Conservation (phyloP, 1,140 invertebrate genomes). For the Ericerus pela region DNA sequence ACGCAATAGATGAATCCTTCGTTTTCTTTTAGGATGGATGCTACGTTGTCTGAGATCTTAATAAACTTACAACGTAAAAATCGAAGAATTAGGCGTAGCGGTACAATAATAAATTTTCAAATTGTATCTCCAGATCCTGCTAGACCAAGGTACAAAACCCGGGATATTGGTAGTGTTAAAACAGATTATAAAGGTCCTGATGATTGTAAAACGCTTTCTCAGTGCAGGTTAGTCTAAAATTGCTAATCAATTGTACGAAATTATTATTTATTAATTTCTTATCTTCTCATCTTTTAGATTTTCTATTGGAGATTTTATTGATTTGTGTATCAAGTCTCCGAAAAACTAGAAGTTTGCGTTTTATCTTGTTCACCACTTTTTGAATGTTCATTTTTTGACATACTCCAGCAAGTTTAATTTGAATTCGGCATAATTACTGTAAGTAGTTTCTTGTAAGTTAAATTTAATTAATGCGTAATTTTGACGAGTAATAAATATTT, state of each 20-base stretch:
- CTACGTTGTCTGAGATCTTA: background rate
- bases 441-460: too few relatives aligned
- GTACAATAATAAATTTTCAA: background rate
- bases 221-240: background rate
- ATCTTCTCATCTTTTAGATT: background rate
- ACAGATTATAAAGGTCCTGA: background rate
- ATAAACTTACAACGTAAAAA: background rate
- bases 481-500: too few relatives aligned
- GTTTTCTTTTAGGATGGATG: conserved; percentile 1
- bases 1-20: too few relatives aligned
- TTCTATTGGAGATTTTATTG: background rate
- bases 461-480: too few relatives aligned
- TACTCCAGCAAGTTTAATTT: too few relatives aligned
- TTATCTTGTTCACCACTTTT: too few relatives aligned
- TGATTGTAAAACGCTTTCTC: background rate
- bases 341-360: background rate
- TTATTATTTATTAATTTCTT: background rate
- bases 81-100: background rate
- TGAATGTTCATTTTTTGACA: too few relatives aligned
- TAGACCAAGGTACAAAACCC: background rate
- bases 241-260: background rate
- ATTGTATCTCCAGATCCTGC: conserved; percentile 2
- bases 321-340: background rate
- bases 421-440: too few relatives aligned
- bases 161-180: conserved; percentile 2